phyloP scores from a whole-genome alignment of 2,113 vertebrate species.

The Neomonachus schauinslandi region DNA sequence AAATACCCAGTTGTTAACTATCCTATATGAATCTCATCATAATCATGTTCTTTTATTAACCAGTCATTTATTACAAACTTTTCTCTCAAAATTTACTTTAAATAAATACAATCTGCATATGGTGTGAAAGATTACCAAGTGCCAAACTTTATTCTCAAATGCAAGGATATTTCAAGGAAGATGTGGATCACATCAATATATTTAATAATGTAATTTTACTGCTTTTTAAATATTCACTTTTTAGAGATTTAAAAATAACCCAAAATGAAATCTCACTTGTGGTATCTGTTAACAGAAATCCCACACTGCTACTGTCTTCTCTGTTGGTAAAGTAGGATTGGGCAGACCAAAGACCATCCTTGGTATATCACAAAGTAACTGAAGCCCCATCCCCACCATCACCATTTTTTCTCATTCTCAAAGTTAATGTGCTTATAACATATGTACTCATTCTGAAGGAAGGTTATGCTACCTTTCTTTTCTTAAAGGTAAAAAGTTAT shows the following conservation, averaged over 20 bases:
- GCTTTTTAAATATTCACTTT: not conserved
- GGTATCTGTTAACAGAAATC: not conserved
- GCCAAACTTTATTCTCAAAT: slow-evolving; percentile 9
- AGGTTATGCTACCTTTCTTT: not conserved
- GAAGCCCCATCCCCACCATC: not conserved
- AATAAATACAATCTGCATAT: slow-evolving; percentile 26
- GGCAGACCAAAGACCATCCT: not conserved
- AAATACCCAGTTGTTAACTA: slow-evolving; percentile 43
- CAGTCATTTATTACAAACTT: not conserved
- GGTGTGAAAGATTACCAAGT: not conserved
- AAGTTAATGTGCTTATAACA: not conserved
- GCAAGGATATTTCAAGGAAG: slow-evolving; percentile 28
- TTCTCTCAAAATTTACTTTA: slow-evolving; percentile 27
- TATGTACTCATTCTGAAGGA: not conserved
- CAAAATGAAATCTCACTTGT: not conserved
- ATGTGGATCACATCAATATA: not conserved
- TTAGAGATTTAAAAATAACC: not conserved
- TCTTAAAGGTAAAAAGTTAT: slow-evolving; percentile 13
- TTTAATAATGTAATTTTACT: not conserved
- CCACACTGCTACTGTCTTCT: not conserved
- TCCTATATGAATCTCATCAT: not conserved
- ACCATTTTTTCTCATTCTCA: not conserved
- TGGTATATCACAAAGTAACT: not conserved
- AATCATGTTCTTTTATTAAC: not conserved
- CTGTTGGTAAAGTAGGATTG: not conserved